Evolutionary conservation across 2,797 vertebrate genomes (phyloP).

Genomic region (Halcyon badia): DNA sequence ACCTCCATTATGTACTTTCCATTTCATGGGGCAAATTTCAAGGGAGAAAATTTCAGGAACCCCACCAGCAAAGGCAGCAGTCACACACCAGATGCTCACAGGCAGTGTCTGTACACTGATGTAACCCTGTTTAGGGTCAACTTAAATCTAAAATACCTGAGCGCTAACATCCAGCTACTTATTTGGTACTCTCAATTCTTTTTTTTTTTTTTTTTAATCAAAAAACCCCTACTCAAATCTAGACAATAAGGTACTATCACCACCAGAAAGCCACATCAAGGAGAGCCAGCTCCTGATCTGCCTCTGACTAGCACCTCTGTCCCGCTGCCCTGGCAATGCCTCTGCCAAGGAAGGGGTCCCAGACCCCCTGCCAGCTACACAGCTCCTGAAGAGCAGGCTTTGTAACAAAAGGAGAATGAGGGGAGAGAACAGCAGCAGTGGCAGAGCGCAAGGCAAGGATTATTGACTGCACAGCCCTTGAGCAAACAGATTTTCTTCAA

Average conservation of each 20-base stretch:
- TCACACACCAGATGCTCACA: neutral
- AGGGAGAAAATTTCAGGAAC: slow-evolving; percentile 48
- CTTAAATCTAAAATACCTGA: neutral
- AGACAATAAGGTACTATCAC: neutral
- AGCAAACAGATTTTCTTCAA: neutral
- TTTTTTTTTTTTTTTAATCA: neutral
- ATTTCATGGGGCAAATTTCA: neutral
- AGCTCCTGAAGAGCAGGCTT: neutral
- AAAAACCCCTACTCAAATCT: neutral
- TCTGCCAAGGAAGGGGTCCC: fast-evolving
- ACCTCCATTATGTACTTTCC: neutral
- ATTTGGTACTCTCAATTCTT: fast-evolving
- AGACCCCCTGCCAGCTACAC: neutral
- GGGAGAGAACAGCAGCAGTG: neutral
- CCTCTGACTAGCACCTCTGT: neutral
- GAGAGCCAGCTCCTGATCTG: neutral
- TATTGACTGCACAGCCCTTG: neutral
- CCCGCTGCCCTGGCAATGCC: neutral
- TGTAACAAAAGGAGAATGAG: neutral
- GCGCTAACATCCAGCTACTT: neutral
- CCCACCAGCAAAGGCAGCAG: neutral
- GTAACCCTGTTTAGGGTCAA: neutral
- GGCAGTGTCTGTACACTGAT: neutral
- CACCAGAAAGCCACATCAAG: neutral
- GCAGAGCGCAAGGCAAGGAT: neutral